Percentiles rank a stretch among this genome's conserved stretches.
phyloP scores from a whole-genome alignment of 2,113 vertebrate genomes.

The Chloebia gouldiae region DNA sequence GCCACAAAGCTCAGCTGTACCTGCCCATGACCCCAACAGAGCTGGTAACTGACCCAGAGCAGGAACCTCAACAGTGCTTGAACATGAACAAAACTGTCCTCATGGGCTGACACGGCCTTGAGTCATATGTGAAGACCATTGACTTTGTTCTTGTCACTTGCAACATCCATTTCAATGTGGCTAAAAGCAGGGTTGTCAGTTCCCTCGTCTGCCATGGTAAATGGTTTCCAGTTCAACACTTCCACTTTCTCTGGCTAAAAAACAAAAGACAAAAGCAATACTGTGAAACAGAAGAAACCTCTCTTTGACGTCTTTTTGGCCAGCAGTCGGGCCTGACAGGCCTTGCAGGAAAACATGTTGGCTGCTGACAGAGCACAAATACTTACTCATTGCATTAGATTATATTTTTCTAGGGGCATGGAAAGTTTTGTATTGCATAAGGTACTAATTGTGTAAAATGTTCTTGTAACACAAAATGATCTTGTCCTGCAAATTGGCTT shows the following conservation, averaged over 20 bases:
- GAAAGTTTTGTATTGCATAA: slow-evolving; percentile 6
- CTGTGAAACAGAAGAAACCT: neutral
- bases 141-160: slow-evolving; percentile 42
- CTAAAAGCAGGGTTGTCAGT: slow-evolving; percentile 77
- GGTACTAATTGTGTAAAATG: neutral
- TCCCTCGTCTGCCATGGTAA: slow-evolving; percentile 32
- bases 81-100: neutral
- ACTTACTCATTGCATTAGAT: neutral
- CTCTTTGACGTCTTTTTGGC: neutral
- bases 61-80: neutral
- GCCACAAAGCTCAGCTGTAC: neutral
- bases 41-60: neutral
- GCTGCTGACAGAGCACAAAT: neutral
- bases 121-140: slow-evolving; percentile 58
- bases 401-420: neutral
- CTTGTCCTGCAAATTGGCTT: neutral
- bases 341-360: neutral
- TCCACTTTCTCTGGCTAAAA: slow-evolving; percentile 63
- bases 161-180: slow-evolving; percentile 70
- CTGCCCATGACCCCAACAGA: neutral
- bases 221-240: slow-evolving; percentile 53
- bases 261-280: neutral
- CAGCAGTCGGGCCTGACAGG: neutral
- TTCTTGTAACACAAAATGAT: neutral
- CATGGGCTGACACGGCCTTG: neutral